A percentile compares a stretch with the other conserved stretches of the same genome.
These are phyloP conservation scores for Barypeithes pellucidus DNA, from an alignment of 2,888 invertebrate genomes.

Conservation along the genomic window DNA sequence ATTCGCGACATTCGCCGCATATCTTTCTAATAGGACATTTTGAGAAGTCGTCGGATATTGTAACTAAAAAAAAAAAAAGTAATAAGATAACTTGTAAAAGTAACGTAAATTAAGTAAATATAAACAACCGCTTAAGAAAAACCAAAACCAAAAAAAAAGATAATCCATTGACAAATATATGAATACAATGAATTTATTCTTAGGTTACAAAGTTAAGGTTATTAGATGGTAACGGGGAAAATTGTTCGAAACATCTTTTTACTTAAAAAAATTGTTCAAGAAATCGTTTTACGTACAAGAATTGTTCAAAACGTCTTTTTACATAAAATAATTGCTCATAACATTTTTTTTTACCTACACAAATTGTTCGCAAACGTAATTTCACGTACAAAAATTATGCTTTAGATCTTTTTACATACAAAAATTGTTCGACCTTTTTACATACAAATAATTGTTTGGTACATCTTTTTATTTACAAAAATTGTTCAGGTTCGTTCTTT, in stretches of 20 bases:
- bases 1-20: slow-evolving; percentile 51
- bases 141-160: slow-evolving; percentile 64
- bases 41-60: slow-evolving; percentile 36
- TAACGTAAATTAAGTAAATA: slow-evolving; percentile 42
- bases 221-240: background rate
- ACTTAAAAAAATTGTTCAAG: too few relatives aligned
- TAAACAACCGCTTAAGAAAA: slow-evolving; percentile 66
- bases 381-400: too few relatives aligned
- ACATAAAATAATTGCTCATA: too few relatives aligned
- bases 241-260: background rate
- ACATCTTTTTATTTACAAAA: too few relatives aligned
- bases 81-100: slow-evolving; percentile 32
- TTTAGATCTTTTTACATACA: too few relatives aligned
- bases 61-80: slow-evolving; percentile 38
- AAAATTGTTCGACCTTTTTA: too few relatives aligned
- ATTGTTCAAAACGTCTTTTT: too few relatives aligned
- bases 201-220: slow-evolving; percentile 68
- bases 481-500: too few relatives aligned
- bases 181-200: slow-evolving; percentile 72
- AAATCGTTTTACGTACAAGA: too few relatives aligned
- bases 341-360: too few relatives aligned
- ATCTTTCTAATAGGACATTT: slow-evolving; percentile 33
- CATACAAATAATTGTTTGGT: too few relatives aligned
- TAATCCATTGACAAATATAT: slow-evolving; percentile 72
- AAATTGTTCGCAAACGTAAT: too few relatives aligned